phyloP scores from a whole-genome alignment of 2,888 invertebrate genomes.

The Aradus depressus region DNA sequence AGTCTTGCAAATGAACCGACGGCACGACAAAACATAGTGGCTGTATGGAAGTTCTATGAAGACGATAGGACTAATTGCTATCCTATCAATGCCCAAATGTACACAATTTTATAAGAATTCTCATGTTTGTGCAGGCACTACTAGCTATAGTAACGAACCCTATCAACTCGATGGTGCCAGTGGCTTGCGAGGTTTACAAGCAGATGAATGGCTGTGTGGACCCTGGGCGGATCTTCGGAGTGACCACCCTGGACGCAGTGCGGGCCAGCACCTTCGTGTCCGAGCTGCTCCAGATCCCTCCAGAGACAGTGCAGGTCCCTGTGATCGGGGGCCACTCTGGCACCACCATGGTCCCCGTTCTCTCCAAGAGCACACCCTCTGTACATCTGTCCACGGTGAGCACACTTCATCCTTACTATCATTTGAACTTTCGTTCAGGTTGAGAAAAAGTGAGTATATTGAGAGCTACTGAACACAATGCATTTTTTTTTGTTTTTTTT shows the following conservation, averaged over 20 bases:
- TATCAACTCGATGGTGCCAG: slow-evolving; percentile 58
- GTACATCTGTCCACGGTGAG: slow-evolving; percentile 41
- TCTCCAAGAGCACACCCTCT: slow-evolving; percentile 55
- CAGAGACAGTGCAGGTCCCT: slow-evolving; percentile 56
- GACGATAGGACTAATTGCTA: no score
- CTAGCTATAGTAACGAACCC: slow-evolving; percentile 42
- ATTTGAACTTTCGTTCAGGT: no score
- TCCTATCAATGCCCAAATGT: no score
- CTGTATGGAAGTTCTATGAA: no score
- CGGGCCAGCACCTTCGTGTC: slow-evolving; percentile 67
- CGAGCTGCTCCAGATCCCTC: slow-evolving; percentile 48
- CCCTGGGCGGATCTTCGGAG: slow-evolving; percentile 55
- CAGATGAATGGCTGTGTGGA: slow-evolving; percentile 48
- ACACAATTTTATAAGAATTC: no score
- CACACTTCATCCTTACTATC: background rate
- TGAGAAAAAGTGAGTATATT: no score
- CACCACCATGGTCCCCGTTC: slow-evolving; percentile 61
- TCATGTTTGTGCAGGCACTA: slow-evolving; percentile 41
- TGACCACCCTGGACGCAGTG: slow-evolving; percentile 60
- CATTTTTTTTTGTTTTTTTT: no score
- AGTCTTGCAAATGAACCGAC: no score
- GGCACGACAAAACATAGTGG: no score
- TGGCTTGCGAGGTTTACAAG: slow-evolving; percentile 55
- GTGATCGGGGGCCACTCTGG: slow-evolving; percentile 67
- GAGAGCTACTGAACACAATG: no score